Evolutionary conservation across 2,888 invertebrate species (phyloP).

Genomic region (Cerastis rubricosa): DNA sequence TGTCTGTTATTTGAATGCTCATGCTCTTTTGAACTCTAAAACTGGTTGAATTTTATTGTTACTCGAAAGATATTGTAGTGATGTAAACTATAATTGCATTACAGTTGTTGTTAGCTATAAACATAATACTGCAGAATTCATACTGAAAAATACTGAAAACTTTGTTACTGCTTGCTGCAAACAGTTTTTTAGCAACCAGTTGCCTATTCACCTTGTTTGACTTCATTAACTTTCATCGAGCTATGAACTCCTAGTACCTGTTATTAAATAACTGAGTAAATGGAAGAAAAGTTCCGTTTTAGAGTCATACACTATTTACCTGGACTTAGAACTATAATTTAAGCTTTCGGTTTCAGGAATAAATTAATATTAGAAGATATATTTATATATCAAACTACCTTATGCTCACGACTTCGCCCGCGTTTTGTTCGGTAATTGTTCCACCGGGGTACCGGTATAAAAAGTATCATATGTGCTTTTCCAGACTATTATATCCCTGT

Average conservation of each 20-base stretch:
- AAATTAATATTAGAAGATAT: not conserved
- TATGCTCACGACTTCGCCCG: too few species aligned
- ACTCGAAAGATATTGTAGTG: not conserved
- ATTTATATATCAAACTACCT: too few species aligned
- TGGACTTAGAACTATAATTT: not conserved
- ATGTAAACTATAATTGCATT: not conserved
- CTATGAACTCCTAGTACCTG: slow-evolving; percentile 17
- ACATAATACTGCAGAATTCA: not conserved
- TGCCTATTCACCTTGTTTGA: slow-evolving; percentile 13
- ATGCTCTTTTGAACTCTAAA: not conserved
- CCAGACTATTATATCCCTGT: too few species aligned
- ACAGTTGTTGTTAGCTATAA: slow-evolving; percentile 4
- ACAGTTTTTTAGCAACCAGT: not conserved
- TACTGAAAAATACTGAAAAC: not conserved
- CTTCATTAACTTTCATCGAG: slow-evolving; percentile 15
- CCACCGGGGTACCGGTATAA: too few species aligned
- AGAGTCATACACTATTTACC: not conserved
- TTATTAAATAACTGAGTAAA: slow-evolving; percentile 10
- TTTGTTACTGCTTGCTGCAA: slow-evolving; percentile 3
- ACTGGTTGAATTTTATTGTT: slow-evolving; percentile 14
- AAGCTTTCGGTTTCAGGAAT: not conserved
- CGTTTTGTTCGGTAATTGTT: too few species aligned
- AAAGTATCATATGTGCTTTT: too few species aligned
- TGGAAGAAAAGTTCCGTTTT: not conserved
- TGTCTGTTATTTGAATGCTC: slow-evolving; percentile 11